These are phyloP conservation scores for Dicranocentrus wangi DNA, from an alignment of 2,888 invertebrate genomes.

Conservation along the genomic window DNA sequence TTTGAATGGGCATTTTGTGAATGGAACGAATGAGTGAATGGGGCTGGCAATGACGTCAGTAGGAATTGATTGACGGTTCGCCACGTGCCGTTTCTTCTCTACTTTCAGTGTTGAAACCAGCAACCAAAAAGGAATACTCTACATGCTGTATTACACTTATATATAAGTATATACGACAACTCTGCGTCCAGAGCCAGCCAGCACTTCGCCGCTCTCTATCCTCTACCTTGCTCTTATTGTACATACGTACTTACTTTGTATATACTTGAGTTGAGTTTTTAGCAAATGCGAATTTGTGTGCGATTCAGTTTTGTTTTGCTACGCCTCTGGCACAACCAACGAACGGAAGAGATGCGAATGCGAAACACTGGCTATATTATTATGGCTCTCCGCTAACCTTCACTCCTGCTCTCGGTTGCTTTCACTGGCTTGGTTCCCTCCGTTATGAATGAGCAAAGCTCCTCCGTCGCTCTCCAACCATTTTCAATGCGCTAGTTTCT, in stretches of 20 bases:
- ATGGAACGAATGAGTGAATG: slow-evolving; percentile 73
- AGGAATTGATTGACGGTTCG: slow-evolving; percentile 81
- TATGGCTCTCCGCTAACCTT: too few species aligned
- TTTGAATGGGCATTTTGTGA: slow-evolving; percentile 73
- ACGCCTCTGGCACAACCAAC: neutral
- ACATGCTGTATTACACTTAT: neutral
- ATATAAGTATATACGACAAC: neutral
- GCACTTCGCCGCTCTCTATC: neutral
- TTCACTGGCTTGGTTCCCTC: slow-evolving; percentile 15
- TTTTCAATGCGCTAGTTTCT: too few species aligned
- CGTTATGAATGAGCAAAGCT: slow-evolving; percentile 18
- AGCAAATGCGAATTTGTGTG: neutral
- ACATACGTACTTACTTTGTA: neutral
- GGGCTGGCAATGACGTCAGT: slow-evolving; percentile 81
- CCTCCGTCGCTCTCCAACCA: neutral
- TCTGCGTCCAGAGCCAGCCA: neutral
- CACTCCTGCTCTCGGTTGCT: neutral
- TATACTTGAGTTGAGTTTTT: neutral
- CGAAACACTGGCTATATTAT: neutral
- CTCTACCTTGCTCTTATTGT: neutral
- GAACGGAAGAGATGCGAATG: neutral
- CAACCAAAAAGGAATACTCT: neutral
- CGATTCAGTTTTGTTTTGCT: neutral
- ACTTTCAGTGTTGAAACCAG: neutral
- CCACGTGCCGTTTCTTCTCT: slow-evolving; percentile 74